Evolutionary conservation across 2,797 vertebrate species (phyloP), one percentile per base, ranked within the genome.

Genomic region (Siniperca undulata): DNA sequence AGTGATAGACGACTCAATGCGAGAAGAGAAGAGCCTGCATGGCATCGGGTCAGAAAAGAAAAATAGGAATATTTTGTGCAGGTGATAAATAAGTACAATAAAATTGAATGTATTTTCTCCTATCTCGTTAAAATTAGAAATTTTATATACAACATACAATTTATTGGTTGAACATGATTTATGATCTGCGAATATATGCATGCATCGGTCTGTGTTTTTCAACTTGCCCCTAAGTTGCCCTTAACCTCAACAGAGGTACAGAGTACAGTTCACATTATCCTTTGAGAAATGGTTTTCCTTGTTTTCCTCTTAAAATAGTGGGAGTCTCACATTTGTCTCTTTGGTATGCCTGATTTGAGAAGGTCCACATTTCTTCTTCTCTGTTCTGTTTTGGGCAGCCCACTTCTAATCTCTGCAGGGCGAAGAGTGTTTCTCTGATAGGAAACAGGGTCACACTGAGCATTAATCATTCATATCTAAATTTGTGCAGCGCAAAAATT

Each of bases 391-490:
- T 77, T 83, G 74, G 60, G 76, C 64, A 36, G 48, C 52, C 27
- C 8, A 11, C 77, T 58, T 73, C 76, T 90, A 72, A 66, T 88
- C 86, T 91, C 83, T 88, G 85, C 89, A 71, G 67, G 48, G 52
- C 64, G 64, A 75, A 83, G 61, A 89, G 78, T 84, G 83, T 88
- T 90, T 82, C 80, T 88, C 83, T 70, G 76, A 88, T 80, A 81
- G 84, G 71, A 89, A 92, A 89, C 75, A 86, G 91, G 91, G 89
- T 86, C 88, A 89, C 16, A 40, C 56, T 11, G 9, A 24, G 48
- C 91, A 95, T 95, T 68, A 93, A 95, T 95, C 81, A 90, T 95
- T 95, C 72, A 94, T 93, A 85, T 88, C 85, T 87, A 89, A 87
- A 93, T 94, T 94, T 93, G 89, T 88, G 86, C 86, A 80, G 80